Percentiles rank a stretch among this genome's conserved stretches.
Evolutionary conservation across 2,888 invertebrate species (phyloP).

Genomic region (Amblyteles armatorius): DNA sequence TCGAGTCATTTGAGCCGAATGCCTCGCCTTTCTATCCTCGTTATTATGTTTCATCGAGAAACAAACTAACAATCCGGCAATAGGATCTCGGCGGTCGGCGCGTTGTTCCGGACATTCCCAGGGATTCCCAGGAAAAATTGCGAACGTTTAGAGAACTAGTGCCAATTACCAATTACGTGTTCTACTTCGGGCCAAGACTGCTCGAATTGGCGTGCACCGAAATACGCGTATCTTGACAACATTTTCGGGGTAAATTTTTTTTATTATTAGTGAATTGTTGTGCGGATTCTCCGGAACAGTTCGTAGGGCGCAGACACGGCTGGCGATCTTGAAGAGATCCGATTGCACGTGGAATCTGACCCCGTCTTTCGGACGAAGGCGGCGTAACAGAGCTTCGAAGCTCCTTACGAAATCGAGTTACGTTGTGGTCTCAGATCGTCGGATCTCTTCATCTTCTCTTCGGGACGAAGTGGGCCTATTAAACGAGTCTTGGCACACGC

Average conservation of each 20-base stretch:
- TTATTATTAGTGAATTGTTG: not conserved
- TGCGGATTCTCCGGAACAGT: not conserved
- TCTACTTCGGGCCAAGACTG: not conserved
- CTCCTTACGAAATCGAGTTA: conserved; percentile 33
- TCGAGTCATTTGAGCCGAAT: not conserved
- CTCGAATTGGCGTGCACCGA: not conserved
- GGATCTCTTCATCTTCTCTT: conserved; percentile 42
- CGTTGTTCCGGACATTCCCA: not conserved
- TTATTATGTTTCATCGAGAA: conserved; percentile 15
- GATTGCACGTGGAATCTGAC: not conserved
- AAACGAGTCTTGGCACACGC: conserved; percentile 74
- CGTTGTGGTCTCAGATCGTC: not conserved
- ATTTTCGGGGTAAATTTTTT: not conserved
- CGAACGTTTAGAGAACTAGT: not conserved
- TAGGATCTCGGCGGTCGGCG: not conserved
- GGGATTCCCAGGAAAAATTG: not conserved
- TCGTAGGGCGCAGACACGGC: not conserved
- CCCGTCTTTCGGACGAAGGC: not conserved
- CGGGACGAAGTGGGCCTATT: conserved; percentile 73
- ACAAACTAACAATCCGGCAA: conserved; percentile 3
- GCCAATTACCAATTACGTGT: not conserved
- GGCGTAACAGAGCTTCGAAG: conserved; percentile 17
- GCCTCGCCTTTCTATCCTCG: not conserved
- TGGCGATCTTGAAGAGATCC: not conserved
- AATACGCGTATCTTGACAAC: not conserved